Evolutionary conservation across 2,888 invertebrate species (phyloP).

Genomic region (Parelbella ahira): DNA sequence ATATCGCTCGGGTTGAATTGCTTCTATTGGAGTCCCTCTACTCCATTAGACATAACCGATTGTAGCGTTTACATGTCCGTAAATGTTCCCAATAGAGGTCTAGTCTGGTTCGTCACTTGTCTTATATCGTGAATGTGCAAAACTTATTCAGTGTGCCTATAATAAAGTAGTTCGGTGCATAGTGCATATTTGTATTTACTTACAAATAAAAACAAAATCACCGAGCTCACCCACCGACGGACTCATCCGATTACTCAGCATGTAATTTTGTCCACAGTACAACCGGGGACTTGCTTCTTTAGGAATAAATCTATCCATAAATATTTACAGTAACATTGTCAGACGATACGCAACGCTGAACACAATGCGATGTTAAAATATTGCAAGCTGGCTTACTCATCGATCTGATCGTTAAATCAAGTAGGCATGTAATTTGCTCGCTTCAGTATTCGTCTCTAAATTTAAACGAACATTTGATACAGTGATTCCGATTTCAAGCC

Average conservation of each 20-base stretch:
- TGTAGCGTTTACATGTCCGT: conserved; percentile 25
- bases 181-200: not conserved
- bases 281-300: conserved; percentile 44
- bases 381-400: conserved; percentile 53
- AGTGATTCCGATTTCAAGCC: conserved; percentile 1
- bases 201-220: conserved; percentile 50
- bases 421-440: conserved; percentile 25
- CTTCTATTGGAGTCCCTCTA: conserved; percentile 37
- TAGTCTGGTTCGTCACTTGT: conserved; percentile 17
- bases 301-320: conserved; percentile 70
- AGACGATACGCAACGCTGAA: conserved; percentile 60
- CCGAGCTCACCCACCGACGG: conserved; percentile 56
- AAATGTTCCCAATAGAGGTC: conserved; percentile 17
- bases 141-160: too few species aligned
- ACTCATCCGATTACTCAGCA: conserved; percentile 71
- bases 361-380: conserved; percentile 64
- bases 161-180: too few species aligned
- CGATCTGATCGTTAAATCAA: conserved; percentile 33
- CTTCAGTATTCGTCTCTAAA: conserved; percentile 10
- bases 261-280: conserved; percentile 63
- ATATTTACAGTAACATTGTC: conserved; percentile 66
- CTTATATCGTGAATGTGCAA: conserved; percentile 6
- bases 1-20: conserved; percentile 47
- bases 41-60: conserved; percentile 25
- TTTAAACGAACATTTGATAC: conserved; percentile 14